Conservation (phyloP, 2,113 vertebrate genomes). For the Chinchilla lanigera region DNA sequence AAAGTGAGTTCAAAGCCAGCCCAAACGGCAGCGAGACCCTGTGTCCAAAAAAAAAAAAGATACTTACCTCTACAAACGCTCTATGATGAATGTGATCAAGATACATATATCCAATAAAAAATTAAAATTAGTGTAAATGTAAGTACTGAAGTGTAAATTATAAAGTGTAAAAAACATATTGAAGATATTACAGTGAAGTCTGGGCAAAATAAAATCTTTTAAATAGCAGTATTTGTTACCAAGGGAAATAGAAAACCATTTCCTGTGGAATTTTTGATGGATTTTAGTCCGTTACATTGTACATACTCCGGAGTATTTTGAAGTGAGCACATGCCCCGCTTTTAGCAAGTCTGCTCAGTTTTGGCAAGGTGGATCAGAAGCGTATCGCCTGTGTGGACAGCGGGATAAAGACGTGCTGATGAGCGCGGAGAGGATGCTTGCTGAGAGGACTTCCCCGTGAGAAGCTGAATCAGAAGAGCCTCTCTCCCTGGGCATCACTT, state of each 20-base stretch:
- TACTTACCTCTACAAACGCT: neutral
- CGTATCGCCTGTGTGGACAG: neutral
- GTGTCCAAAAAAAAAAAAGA: neutral
- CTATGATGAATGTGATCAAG: too few species aligned
- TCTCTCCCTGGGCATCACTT: neutral
- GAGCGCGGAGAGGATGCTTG: too few species aligned
- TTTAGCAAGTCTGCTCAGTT: neutral
- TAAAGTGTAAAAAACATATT: neutral
- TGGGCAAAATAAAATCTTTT: neutral
- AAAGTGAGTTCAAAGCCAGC: neutral
- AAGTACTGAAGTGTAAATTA: neutral
- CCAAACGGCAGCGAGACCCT: neutral
- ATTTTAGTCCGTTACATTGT: conserved; percentile 38
- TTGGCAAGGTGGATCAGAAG: neutral
- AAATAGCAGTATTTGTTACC: conserved; percentile 68
- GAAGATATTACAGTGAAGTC: conserved; percentile 53
- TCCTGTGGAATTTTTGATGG: conserved; percentile 77
- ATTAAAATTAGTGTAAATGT: neutral
- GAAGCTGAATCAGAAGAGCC: neutral
- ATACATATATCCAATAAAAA: neutral
- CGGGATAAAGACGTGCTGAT: neutral
- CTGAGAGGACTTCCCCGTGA: neutral
- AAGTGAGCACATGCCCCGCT: neutral
- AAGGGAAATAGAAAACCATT: conserved; percentile 77
- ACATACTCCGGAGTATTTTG: conserved; percentile 18